These are phyloP conservation scores for Pungitius pungitius DNA, from an alignment of 2,113 vertebrate genomes.

Conservation along the genomic window DNA sequence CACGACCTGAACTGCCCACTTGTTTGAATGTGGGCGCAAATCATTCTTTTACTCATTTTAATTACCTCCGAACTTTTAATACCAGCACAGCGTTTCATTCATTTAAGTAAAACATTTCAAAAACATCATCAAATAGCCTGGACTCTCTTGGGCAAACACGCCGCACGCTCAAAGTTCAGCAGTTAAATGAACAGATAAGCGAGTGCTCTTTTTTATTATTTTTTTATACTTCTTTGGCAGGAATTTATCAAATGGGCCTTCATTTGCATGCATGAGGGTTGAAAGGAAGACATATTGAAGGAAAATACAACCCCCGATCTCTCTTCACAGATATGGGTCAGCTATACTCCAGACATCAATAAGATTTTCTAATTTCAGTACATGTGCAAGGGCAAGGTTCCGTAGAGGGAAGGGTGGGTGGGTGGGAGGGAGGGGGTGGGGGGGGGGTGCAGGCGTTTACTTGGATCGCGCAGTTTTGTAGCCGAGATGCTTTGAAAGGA, in stretches of 20 bases:
- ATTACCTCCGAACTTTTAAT: conserved; percentile 36
- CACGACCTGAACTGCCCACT: conserved; percentile 1
- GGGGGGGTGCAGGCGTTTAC: conserved; percentile 15
- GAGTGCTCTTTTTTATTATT: not conserved
- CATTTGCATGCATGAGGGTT: conserved; percentile 66
- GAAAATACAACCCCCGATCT: conserved; percentile 48
- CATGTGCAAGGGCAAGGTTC: conserved; percentile 47
- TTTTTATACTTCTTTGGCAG: not conserved
- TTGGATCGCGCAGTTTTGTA: conserved; percentile 1
- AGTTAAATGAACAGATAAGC: conserved; percentile 62
- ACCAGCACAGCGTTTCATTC: conserved; percentile 35
- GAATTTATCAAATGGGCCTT: conserved; percentile 43
- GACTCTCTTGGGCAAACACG: conserved; percentile 54
- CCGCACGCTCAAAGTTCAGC: conserved; percentile 58
- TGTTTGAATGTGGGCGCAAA: conserved; percentile 22
- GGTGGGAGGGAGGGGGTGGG: not conserved
- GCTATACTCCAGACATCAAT: conserved; percentile 66
- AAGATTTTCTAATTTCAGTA: conserved; percentile 63
- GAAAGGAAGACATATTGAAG: conserved; percentile 56
- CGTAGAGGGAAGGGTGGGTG: not conserved
- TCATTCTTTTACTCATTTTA: conserved; percentile 12
- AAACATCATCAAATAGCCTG: conserved; percentile 58
- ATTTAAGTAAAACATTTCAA: conserved; percentile 45
- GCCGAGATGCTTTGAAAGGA: conserved; percentile 38
- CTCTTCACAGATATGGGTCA: conserved; percentile 51